Conservation (phyloP, 1,140 invertebrate genomes). For the Drosophila subpulchrella region DNA sequence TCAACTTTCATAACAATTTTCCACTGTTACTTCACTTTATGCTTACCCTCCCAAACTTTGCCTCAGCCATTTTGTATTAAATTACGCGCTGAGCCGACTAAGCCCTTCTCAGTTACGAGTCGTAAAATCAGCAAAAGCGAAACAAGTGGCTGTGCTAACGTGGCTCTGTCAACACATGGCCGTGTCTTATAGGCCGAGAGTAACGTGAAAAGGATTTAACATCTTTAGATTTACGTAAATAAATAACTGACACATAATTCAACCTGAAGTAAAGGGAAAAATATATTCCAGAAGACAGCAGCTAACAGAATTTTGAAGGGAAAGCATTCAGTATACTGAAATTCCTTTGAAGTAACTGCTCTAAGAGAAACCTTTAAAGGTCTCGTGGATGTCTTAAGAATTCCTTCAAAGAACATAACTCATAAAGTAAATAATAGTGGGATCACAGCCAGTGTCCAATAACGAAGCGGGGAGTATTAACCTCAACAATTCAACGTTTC, state of each 20-base stretch:
- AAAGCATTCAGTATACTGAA: not conserved
- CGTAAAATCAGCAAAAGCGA: slow-evolving; percentile 51
- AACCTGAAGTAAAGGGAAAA: slow-evolving; percentile 12
- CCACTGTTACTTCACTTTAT: slow-evolving; percentile 8
- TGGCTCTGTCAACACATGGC: slow-evolving; percentile 55
- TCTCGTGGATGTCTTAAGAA: not conserved
- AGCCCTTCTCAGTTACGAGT: slow-evolving; percentile 68
- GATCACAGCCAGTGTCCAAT: too few species aligned
- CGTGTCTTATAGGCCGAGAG: slow-evolving; percentile 4
- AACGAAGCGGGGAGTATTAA: not conserved
- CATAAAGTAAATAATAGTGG: not conserved
- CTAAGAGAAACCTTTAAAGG: too few species aligned
- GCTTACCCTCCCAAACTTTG: slow-evolving; percentile 21
- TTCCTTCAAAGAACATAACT: not conserved
- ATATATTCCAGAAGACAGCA: not conserved
- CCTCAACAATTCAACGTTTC: slow-evolving; percentile 1
- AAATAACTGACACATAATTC: slow-evolving; percentile 41
- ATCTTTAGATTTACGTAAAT: slow-evolving; percentile 45
- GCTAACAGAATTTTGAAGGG: slow-evolving; percentile 5
- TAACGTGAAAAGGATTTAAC: slow-evolving; percentile 50
- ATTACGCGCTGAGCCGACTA: slow-evolving; percentile 75
- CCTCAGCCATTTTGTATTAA: slow-evolving; percentile 64
- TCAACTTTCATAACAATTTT: not conserved
- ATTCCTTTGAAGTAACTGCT: slow-evolving; percentile 18
- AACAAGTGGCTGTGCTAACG: slow-evolving; percentile 36